Evolutionary conservation across 2,888 invertebrate genomes (phyloP), one percentile per base, ranked within the genome.

Genomic region (Pocota personata): DNA sequence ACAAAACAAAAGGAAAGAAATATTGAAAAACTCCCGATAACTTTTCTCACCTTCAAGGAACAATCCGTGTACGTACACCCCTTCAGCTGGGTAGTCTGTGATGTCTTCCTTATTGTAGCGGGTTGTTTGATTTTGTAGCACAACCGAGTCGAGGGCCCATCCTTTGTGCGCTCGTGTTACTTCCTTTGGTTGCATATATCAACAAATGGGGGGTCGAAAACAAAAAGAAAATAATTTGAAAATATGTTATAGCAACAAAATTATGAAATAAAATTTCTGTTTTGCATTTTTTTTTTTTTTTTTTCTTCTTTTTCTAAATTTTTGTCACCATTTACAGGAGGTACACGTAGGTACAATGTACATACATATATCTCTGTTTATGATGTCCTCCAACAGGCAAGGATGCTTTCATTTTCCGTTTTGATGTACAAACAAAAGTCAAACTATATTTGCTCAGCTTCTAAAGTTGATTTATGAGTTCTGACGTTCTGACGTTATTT

Each of bases 61-160:
- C 46, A 99, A 93, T 16, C 98, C 98, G 88, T 97, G 95, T 1
- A 97, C 97, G 89, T 97, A 97, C 12, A 97, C 97, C 19, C 98
- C 98, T 93, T 99, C 98, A 0, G 95, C 94, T 0, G 98, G 98
- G 0, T 97, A 96, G 90, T 97, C 97, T 84, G 95, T 96, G 21
- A 98, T 95, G 87, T 98, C 98, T 91, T 98, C 98, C 88, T 96
- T 96, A 91, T 96, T 96, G 89, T 96, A 94, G 87, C 97, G 95
- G 0, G 98, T 98, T 89, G 98, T 97, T 87, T 97, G 95, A 92
- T 98, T 99, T 93, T 98, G 98, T 14, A 98, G 93, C 0, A 98
- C 97, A 2, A 98, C 98, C 0, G 97, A 98, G 93, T 99, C 99
- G 88, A 99, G 93, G 0, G 98, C 98, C 98, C 98, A 99, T 19